Conservation (phyloP, 2,888 invertebrate genomes). For the Gymnosoma rotundatum region DNA sequence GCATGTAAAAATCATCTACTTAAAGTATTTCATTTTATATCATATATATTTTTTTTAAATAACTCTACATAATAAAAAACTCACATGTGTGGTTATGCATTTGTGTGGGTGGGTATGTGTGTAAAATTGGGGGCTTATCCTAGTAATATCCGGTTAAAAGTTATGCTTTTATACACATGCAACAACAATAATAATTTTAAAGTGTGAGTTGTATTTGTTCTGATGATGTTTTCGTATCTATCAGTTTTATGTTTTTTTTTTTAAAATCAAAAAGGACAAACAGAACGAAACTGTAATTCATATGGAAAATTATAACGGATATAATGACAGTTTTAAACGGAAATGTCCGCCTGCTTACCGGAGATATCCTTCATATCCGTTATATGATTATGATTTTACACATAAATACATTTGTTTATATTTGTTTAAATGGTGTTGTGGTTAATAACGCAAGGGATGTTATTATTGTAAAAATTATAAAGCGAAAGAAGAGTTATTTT, state of each 20-base stretch:
- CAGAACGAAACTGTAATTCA: slow-evolving; percentile 42
- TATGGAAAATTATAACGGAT: slow-evolving; percentile 72
- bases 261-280: slow-evolving; percentile 1
- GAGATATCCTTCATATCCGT: slow-evolving; percentile 82
- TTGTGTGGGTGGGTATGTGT: background rate
- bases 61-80: slow-evolving; percentile 12
- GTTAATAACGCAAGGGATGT: slow-evolving; percentile 4
- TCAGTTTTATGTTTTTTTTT: slow-evolving; percentile 51
- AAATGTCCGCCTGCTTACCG: slow-evolving; percentile 82
- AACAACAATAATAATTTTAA: background rate
- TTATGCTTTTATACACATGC: slow-evolving; percentile 46
- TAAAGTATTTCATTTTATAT: slow-evolving; percentile 42
- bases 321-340: slow-evolving; percentile 74
- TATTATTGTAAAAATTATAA: background rate
- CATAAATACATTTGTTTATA: slow-evolving; percentile 3
- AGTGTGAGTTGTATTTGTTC: slow-evolving; percentile 25
- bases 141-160: slow-evolving; percentile 73
- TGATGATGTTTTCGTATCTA: slow-evolving; percentile 71
- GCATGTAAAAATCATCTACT: slow-evolving; percentile 55
- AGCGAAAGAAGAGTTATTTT: too few relatives aligned
- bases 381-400: slow-evolving; percentile 61
- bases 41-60: slow-evolving; percentile 28
- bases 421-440: slow-evolving; percentile 25
- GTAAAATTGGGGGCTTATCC: slow-evolving; percentile 70
- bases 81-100: too few relatives aligned